Percentiles rank a stretch among this genome's conserved stretches.
phyloP scores from a whole-genome alignment of 2,888 invertebrate genomes.

The Diarsia mendica region DNA sequence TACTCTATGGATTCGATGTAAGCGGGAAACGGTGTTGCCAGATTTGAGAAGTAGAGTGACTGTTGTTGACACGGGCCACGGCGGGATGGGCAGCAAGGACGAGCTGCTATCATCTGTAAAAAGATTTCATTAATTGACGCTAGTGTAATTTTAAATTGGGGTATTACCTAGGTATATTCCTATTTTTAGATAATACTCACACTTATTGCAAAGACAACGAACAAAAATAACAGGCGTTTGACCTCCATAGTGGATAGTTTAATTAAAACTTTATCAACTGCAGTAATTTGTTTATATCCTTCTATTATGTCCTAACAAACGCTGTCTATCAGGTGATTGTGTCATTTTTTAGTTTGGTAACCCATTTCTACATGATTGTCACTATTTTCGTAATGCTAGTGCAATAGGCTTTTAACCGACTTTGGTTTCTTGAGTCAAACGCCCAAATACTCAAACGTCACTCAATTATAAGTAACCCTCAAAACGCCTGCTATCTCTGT shows the following conservation, averaged over 20 bases:
- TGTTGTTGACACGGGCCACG: constrained; percentile 29
- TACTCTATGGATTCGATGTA: constrained; percentile 45
- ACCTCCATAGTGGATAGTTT: constrained; percentile 22
- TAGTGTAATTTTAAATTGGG: not conserved
- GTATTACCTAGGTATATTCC: not conserved
- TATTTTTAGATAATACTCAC: constrained; percentile 19
- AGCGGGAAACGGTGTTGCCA: constrained; percentile 55
- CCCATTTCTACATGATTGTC: not conserved
- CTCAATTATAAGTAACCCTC: no score
- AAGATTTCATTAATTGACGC: not conserved
- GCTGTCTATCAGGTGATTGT: constrained; percentile 15
- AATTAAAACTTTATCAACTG: not conserved
- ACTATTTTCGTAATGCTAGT: no score
- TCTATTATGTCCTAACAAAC: constrained; percentile 33
- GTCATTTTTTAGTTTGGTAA: constrained; percentile 33
- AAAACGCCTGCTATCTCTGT: no score
- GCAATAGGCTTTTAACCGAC: not conserved
- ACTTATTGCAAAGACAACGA: not conserved
- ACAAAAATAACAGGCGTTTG: constrained; percentile 3
- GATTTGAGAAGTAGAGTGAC: constrained; percentile 43
- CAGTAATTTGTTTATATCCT: constrained; percentile 15
- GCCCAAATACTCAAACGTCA: no score
- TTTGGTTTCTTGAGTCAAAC: not conserved
- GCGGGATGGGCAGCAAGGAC: constrained; percentile 15
- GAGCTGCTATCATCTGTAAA: constrained; percentile 57